phyloP scores from a whole-genome alignment of 2,113 vertebrate species.

The Clarias gariepinus region DNA sequence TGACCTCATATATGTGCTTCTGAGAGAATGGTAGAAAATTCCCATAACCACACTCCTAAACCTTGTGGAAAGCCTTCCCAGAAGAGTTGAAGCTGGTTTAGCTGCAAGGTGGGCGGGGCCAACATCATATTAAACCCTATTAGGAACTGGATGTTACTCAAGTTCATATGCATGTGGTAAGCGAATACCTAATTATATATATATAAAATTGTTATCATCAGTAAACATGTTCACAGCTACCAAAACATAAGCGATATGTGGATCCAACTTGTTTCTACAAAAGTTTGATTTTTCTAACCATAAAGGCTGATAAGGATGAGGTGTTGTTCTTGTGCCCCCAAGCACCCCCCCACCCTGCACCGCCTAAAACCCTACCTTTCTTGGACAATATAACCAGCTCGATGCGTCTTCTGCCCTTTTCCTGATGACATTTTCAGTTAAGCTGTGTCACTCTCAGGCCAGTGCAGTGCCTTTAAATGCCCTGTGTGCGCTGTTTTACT shows the following conservation, averaged over 20 bases:
- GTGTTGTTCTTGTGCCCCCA: not conserved
- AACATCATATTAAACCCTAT: too few relatives aligned
- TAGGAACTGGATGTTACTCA: too few relatives aligned
- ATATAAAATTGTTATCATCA: too few relatives aligned
- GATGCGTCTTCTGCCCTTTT: conserved; percentile 3
- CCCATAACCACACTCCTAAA: too few relatives aligned
- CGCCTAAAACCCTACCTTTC: not conserved
- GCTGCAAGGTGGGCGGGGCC: too few relatives aligned
- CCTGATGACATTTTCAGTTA: conserved; percentile 19
- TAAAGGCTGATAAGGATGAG: not conserved
- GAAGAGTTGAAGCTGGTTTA: too few relatives aligned
- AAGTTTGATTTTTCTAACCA: not conserved
- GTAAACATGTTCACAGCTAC: not conserved
- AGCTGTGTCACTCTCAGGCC: conserved; percentile 6
- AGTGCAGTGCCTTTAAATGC: conserved; percentile 19
- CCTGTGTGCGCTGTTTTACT: conserved; percentile 31
- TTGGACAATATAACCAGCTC: conserved; percentile 6
- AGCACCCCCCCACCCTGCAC: not conserved
- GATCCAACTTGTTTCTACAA: not conserved
- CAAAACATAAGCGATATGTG: not conserved
- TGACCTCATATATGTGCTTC: too few relatives aligned
- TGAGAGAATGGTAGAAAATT: too few relatives aligned
- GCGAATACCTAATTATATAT: too few relatives aligned
- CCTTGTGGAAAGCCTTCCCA: too few relatives aligned
- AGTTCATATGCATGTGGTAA: too few relatives aligned